Evolutionary conservation across 2,888 invertebrate genomes (phyloP).

Genomic region (Tryphoninae sp.): DNA sequence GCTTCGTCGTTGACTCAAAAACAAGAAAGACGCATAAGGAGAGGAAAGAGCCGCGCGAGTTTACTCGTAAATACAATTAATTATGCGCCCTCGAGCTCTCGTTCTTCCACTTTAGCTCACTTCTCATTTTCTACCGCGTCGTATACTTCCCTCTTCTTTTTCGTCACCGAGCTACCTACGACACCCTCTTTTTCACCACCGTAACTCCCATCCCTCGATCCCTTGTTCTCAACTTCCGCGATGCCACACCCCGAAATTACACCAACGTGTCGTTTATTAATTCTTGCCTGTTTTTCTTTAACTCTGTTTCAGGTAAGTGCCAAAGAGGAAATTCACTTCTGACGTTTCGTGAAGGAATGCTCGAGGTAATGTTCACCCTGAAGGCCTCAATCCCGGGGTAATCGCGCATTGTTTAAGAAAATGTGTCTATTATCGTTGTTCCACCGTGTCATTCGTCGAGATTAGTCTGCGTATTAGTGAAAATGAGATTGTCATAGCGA

Average conservation of each 20-base stretch:
- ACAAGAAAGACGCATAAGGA: slow-evolving; percentile 57
- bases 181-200: not conserved
- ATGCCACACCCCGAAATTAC: slow-evolving; percentile 20
- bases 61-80: slow-evolving; percentile 70
- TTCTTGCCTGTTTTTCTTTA: slow-evolving; percentile 43
- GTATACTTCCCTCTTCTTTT: not conserved
- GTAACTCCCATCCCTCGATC: not conserved
- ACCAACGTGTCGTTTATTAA: slow-evolving; percentile 46
- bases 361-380: not conserved
- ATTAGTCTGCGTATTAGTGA: not conserved
- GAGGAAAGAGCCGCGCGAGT: slow-evolving; percentile 48
- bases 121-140: not conserved
- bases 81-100: slow-evolving; percentile 65
- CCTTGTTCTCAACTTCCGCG: slow-evolving; percentile 45
- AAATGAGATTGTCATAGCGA: not conserved
- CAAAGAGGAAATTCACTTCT: slow-evolving; percentile 43
- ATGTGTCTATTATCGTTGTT: not conserved
- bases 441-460: too few relatives aligned
- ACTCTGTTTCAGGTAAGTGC: slow-evolving; percentile 77
- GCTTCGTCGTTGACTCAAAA: slow-evolving; percentile 43
- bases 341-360: slow-evolving; percentile 34
- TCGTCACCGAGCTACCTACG: not conserved
- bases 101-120: slow-evolving; percentile 52
- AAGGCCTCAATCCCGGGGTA: not conserved
- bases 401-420: not conserved